Evolutionary conservation across 2,113 vertebrate species (phyloP).

Genomic region (Seriola aureovittata): DNA sequence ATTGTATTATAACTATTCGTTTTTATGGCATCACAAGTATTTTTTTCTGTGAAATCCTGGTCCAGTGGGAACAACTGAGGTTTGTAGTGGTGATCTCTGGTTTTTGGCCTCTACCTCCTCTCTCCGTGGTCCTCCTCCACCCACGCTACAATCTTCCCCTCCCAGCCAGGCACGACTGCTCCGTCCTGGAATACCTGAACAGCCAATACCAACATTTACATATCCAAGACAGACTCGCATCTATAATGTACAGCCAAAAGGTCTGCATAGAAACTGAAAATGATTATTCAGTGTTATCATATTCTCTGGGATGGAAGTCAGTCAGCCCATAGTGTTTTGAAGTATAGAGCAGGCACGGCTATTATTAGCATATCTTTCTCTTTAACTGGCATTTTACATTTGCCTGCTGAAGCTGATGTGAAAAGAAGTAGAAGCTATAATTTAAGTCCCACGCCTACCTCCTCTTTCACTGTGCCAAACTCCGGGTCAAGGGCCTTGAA

Average conservation of each 20-base stretch:
- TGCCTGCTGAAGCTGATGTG: constrained; percentile 22
- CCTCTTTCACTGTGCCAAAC: constrained; percentile 98
- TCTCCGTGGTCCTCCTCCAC: constrained; percentile 96
- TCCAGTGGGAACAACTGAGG: constrained; percentile 66
- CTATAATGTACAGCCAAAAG: constrained; percentile 36
- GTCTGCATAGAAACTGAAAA: constrained; percentile 37
- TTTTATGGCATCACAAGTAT: constrained; percentile 52
- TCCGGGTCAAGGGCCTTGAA: constrained; percentile 98
- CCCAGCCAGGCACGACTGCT: constrained; percentile 96
- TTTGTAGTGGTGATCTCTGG: constrained; percentile 58
- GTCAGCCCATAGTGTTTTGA: constrained; percentile 45
- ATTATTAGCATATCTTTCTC: constrained; percentile 60
- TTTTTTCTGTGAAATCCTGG: constrained; percentile 53
- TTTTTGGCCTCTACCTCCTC: constrained; percentile 81
- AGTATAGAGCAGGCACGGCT: constrained; percentile 33
- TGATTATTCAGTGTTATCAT: constrained; percentile 14
- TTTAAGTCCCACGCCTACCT: constrained; percentile 84
- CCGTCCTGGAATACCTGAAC: constrained; percentile 94
- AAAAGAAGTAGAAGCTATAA: constrained; percentile 49
- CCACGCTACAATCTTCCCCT: constrained; percentile 99
- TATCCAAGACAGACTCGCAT: constrained; percentile 36
- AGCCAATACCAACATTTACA: constrained; percentile 45
- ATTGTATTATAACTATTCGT: constrained; percentile 25
- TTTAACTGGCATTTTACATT: constrained; percentile 50
- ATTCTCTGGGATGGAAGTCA: constrained; percentile 49